phyloP scores from a whole-genome alignment of 2,113 vertebrate genomes.

The Myiagra hebetior region DNA sequence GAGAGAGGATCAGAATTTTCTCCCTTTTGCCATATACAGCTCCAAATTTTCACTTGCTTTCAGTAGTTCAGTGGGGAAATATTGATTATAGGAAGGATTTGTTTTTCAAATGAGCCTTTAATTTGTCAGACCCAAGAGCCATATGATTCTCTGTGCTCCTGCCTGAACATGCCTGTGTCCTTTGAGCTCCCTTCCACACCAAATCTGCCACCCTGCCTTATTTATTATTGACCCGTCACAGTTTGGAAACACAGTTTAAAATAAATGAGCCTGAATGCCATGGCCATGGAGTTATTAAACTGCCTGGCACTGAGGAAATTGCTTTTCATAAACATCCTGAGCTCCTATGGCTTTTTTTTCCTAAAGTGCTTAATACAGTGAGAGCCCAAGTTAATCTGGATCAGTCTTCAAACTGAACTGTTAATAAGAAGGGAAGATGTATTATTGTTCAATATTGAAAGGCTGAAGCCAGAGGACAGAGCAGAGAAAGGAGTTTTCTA shows the following conservation, averaged over 20 bases:
- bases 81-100: neutral
- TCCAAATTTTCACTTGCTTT: neutral
- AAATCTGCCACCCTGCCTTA: conserved; percentile 14
- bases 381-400: conserved; percentile 38
- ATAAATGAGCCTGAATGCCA: conserved; percentile 58
- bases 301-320: conserved; percentile 67
- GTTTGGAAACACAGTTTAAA: conserved; percentile 52
- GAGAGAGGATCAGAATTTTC: neutral
- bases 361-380: conserved; percentile 21
- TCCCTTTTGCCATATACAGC: neutral
- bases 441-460: conserved; percentile 11
- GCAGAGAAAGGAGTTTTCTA: neutral
- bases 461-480: neutral
- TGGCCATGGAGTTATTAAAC: conserved; percentile 44
- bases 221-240: conserved; percentile 55
- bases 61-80: neutral
- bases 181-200: neutral
- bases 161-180: neutral
- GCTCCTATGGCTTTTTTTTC: neutral
- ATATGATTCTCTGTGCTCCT: neutral
- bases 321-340: conserved; percentile 65
- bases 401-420: conserved; percentile 31
- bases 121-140: neutral
- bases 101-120: neutral
- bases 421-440: conserved; percentile 49